Conservation (phyloP, 1,140 invertebrate genomes). For the Hesperophylax magnus region DNA sequence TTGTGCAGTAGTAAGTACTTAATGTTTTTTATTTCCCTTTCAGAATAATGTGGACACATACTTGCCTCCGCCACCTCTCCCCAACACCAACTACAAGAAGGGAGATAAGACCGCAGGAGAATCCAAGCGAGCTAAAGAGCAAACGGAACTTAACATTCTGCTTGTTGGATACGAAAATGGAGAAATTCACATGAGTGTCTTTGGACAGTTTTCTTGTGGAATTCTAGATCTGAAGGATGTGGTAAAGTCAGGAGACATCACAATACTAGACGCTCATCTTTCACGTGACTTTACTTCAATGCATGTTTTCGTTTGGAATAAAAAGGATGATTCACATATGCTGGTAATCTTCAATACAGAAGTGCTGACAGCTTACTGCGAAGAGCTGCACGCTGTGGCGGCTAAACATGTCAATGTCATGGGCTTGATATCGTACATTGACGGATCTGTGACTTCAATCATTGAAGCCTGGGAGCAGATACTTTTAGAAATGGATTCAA, state of each 20-base stretch:
- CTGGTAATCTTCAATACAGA: conserved; percentile 76
- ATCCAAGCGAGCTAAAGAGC: conserved; percentile 77
- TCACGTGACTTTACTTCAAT: conserved; percentile 74
- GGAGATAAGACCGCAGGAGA: conserved; percentile 72
- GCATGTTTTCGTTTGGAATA: conserved; percentile 72
- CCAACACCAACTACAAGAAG: conserved; percentile 65
- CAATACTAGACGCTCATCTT: conserved; percentile 74
- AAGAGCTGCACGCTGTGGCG: conserved; percentile 80
- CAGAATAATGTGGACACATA: conserved; percentile 72
- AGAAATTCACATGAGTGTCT: conserved; percentile 82
- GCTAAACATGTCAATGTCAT: conserved; percentile 81
- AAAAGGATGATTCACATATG: conserved; percentile 69
- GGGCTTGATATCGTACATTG: conserved; percentile 78
- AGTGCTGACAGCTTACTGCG: conserved; percentile 76
- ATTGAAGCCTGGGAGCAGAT: conserved; percentile 96
- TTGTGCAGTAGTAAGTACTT: background rate
- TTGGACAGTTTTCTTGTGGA: conserved; percentile 87
- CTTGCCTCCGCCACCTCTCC: conserved; percentile 67
- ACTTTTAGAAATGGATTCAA: conserved; percentile 93
- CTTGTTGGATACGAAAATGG: conserved; percentile 83
- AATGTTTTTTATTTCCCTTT: conserved; percentile 47
- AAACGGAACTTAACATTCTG: conserved; percentile 83
- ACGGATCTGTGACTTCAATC: conserved; percentile 85
- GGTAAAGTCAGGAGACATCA: conserved; percentile 71
- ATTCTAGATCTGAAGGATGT: conserved; percentile 76